phyloP scores from a whole-genome alignment of 2,888 invertebrate genomes.

The Trachelus stipa region DNA sequence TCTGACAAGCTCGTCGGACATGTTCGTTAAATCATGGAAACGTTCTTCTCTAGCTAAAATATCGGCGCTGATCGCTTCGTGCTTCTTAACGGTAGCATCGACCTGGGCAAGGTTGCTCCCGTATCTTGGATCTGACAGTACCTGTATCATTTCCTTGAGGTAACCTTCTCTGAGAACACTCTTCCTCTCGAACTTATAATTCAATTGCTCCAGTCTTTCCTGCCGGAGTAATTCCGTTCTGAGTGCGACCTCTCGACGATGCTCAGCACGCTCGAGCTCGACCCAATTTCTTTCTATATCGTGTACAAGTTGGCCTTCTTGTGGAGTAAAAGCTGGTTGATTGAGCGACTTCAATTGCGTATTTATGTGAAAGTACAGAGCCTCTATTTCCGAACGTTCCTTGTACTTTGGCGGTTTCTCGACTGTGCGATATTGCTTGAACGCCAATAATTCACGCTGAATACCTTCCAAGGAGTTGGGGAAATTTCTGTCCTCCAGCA shows the following conservation, averaged over 20 bases:
- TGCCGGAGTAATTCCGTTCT: constrained; percentile 91
- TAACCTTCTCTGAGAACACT: constrained; percentile 94
- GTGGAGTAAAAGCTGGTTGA: constrained; percentile 86
- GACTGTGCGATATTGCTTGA: constrained; percentile 95
- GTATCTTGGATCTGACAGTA: constrained; percentile 91
- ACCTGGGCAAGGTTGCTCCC: constrained; percentile 92
- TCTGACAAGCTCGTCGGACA: constrained; percentile 91
- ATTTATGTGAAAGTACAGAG: constrained; percentile 95
- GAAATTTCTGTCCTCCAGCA: constrained; percentile 87
- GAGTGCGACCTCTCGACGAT: constrained; percentile 91
- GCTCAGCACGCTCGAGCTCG: constrained; percentile 91
- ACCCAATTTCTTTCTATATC: constrained; percentile 98
- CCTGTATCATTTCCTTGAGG: constrained; percentile 97
- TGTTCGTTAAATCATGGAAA: constrained; percentile 91
- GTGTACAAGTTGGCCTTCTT: constrained; percentile 91
- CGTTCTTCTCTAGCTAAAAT: constrained; percentile 94
- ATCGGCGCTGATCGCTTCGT: constrained; percentile 97
- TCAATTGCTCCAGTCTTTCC: constrained; percentile 92
- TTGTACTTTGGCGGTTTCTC: constrained; percentile 99
- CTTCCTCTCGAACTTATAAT: constrained; percentile 96
- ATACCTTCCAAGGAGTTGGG: constrained; percentile 97
- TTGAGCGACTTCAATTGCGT: constrained; percentile 95
- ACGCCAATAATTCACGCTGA: constrained; percentile 86
- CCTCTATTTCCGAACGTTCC: constrained; percentile 97
- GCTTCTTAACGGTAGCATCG: constrained; percentile 97